phyloP scores from a whole-genome alignment of 2,797 vertebrate genomes.

The Sebastes elongatus region DNA sequence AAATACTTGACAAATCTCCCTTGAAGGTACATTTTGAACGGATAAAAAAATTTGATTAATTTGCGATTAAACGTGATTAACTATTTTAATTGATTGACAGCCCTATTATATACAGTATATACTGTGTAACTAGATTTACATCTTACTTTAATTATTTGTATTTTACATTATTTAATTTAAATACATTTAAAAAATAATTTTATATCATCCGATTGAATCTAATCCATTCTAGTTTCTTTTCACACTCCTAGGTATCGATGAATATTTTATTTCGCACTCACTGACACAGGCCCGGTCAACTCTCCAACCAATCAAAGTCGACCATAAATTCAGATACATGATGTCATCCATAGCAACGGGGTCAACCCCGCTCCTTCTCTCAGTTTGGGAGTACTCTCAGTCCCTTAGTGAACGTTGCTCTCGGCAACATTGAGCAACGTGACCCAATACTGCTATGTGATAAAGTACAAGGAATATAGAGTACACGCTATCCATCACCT shows the following conservation, averaged over 20 bases:
- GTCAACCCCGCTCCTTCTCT: not conserved
- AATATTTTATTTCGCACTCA: slow-evolving; percentile 1
- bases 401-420: not conserved
- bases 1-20: too few species aligned
- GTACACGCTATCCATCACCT: not conserved
- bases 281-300: not conserved
- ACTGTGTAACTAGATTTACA: too few species aligned
- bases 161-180: too few species aligned
- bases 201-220: not conserved
- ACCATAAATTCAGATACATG: not conserved
- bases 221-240: not conserved
- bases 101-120: too few species aligned
- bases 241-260: not conserved
- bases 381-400: not conserved
- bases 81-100: too few species aligned
- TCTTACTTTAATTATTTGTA: too few species aligned
- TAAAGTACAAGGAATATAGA: not conserved
- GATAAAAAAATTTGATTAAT: too few species aligned
- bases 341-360: slow-evolving; percentile 1
- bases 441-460: not conserved
- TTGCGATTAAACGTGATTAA: too few species aligned
- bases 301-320: not conserved
- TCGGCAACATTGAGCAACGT: not conserved
- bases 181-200: not conserved
- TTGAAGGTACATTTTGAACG: too few species aligned